Conservation (phyloP, 2,888 invertebrate species). For the Gisinianus flammeolus region DNA sequence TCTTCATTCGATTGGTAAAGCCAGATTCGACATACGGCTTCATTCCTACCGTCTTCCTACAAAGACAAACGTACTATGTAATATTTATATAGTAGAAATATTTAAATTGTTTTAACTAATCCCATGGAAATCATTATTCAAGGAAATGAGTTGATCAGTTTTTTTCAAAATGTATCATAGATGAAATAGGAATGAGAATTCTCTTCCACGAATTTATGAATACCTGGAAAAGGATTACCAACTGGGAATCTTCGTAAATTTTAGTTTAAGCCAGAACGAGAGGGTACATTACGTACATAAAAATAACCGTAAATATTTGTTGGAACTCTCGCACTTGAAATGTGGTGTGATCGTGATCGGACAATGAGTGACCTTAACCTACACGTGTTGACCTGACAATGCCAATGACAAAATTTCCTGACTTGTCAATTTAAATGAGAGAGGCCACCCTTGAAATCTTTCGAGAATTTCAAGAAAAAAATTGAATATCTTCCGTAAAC, state of each 20-base stretch:
- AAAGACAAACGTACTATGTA: background rate
- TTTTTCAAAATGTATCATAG: too few relatives aligned
- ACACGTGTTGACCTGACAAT: conserved; percentile 25
- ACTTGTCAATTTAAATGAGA: background rate
- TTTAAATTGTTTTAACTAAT: too few relatives aligned
- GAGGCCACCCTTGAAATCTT: background rate
- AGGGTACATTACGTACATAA: background rate
- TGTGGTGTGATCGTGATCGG: too few relatives aligned
- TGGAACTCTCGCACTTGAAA: too few relatives aligned
- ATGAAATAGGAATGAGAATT: background rate
- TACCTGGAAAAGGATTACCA: background rate
- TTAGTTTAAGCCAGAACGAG: too few relatives aligned
- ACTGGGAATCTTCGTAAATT: too few relatives aligned
- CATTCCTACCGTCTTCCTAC: background rate
- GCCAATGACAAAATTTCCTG: background rate
- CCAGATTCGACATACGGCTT: background rate
- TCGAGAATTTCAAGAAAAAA: background rate
- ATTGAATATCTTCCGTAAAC: background rate
- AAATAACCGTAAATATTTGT: conserved; percentile 7
- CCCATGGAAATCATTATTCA: too few relatives aligned
- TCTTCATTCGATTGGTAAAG: background rate
- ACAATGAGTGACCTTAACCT: conserved; percentile 25
- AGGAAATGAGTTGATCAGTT: too few relatives aligned
- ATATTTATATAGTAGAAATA: too few relatives aligned
- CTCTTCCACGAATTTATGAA: background rate